Base-by-base conservation (phyloP, 2,797 vertebrate genomes). In the Poeciliopsis presidionis region DNA sequence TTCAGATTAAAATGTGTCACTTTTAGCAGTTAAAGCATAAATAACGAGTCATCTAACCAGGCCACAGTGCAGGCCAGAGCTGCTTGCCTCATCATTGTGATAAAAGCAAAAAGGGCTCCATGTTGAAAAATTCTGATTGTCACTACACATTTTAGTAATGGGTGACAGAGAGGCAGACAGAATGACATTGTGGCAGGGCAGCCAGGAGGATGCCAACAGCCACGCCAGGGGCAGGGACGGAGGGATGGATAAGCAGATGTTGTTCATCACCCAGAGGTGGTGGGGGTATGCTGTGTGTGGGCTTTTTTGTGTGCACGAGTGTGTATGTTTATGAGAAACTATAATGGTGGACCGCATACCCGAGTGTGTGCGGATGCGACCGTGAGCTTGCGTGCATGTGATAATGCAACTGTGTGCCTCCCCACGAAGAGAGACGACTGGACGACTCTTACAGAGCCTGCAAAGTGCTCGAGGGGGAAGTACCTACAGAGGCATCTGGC, bases 221-320 rank as follows among this genome's bases (percentile, higher is more conserved):
- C 91, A 92, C 43, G 95, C 95, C 94, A 94, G 92, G 92, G 95
- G 95, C 95, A 89, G 90, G 87, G 90, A 92, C 90, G 87, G 80
- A 91, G 91, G 92, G 90, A 92, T 76, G 92, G 95, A 95, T 94
- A 95, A 96, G 93, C 95, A 96, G 95, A 95, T 96, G 95, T 95
- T 94, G 92, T 91, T 95, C 91, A 92, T 91, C 90, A 94, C 94
- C 95, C 87, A 91, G 88, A 92, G 95, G 93, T 95, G 92, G 92
- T 93, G 89, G 90, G 91, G 92, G 93, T 93, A 80, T 90, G 78
- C 81, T 83, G 78, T 78, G 89, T 78, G 90, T 78, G 89, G 84
- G 88, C 82, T 20, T 51, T 72, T 86, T 79, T 80, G 53, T 77
- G 73, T 72, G 36, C 71, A 28, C 72, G 71, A n/a, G 22, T 79